phyloP scores from a whole-genome alignment of 2,113 vertebrate species.

The Parus major region DNA sequence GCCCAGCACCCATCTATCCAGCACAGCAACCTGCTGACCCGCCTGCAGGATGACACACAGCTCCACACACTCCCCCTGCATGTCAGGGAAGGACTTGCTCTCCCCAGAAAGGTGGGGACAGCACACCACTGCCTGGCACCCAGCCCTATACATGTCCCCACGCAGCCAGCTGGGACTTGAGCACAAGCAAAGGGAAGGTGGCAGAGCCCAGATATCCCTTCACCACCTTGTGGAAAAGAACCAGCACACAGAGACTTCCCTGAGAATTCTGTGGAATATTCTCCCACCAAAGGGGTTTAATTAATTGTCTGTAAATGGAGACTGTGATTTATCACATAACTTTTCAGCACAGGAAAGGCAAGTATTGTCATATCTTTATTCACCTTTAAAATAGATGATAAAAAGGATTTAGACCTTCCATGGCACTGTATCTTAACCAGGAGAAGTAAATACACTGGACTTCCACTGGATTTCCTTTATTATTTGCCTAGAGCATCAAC shows the following conservation, averaged over 20 bases:
- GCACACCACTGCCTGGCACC: accelerated
- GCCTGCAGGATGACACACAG: accelerated
- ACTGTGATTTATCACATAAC: neutral
- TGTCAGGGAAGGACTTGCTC: neutral
- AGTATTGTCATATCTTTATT: neutral
- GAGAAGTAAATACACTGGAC: neutral
- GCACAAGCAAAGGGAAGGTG: neutral
- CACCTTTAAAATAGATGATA: neutral
- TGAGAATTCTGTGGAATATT: neutral
- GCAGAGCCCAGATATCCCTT: neutral
- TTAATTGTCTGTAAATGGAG: neutral
- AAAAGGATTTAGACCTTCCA: neutral
- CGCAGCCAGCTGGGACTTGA: neutral
- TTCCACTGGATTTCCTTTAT: neutral
- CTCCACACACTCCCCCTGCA: accelerated
- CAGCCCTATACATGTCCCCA: accelerated
- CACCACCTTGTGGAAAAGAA: neutral
- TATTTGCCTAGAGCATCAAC: neutral
- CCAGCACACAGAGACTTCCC: neutral
- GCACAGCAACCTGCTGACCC: accelerated
- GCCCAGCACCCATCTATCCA: neutral
- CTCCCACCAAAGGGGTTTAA: neutral
- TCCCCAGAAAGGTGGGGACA: neutral
- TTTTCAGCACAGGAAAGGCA: neutral
- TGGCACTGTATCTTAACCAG: neutral